Conservation (phyloP, 2,888 invertebrate species). For the Scaptomyza caliginosa region DNA sequence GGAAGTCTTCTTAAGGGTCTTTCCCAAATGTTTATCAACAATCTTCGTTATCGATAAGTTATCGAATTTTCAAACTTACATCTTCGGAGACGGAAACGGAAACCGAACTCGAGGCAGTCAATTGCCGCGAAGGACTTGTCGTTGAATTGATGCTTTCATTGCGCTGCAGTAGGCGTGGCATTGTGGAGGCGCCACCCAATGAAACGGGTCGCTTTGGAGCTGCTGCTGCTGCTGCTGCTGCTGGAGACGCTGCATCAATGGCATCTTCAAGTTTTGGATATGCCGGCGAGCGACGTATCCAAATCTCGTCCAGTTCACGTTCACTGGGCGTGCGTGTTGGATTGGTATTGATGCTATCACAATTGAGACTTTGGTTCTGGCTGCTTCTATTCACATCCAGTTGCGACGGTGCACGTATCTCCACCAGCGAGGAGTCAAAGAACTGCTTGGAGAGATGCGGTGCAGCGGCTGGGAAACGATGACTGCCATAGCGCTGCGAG, state of each 20-base stretch:
- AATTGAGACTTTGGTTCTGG: constrained; percentile 68
- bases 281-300: constrained; percentile 73
- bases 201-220: constrained; percentile 40
- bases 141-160: constrained; percentile 72
- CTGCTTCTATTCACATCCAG: constrained; percentile 66
- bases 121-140: constrained; percentile 67
- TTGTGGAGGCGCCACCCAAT: constrained; percentile 50
- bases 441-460: constrained; percentile 91
- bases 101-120: constrained; percentile 61
- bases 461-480: constrained; percentile 59
- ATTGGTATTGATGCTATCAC: constrained; percentile 73
- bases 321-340: constrained; percentile 63
- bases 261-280: constrained; percentile 1
- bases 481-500: constrained; percentile 82
- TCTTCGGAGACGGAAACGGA: constrained; percentile 76
- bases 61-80: constrained; percentile 66
- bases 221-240: background rate
- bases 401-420: constrained; percentile 87
- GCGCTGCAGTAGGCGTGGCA: constrained; percentile 62
- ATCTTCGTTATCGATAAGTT: background rate
- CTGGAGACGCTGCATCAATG: constrained; percentile 6
- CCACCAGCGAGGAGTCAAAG: constrained; percentile 92
- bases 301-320: constrained; percentile 79
- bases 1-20: no score
- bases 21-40: no score